phyloP scores from a whole-genome alignment of 2,888 invertebrate genomes.

The Cylindroiulus punctatus region DNA sequence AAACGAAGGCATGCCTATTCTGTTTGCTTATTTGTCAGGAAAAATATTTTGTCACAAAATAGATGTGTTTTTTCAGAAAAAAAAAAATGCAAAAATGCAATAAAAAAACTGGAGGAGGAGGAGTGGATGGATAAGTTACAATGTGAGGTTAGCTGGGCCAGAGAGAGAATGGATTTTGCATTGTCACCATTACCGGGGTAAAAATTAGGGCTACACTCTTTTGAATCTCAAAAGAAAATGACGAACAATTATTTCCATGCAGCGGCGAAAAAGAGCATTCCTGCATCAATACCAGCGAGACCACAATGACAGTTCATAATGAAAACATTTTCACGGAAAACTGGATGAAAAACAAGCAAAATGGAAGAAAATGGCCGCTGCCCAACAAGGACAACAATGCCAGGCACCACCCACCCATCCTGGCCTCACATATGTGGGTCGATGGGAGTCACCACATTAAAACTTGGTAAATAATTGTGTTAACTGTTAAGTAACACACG shows the following conservation, averaged over 20 bases:
- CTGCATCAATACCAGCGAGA: conserved; percentile 1
- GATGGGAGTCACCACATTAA: neutral
- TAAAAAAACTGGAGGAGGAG: conserved; percentile 12
- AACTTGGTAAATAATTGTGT: neutral
- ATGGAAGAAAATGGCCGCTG: neutral
- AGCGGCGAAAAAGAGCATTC: neutral
- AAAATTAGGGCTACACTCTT: conserved; percentile 34
- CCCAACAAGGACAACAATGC: neutral
- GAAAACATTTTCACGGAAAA: conserved; percentile 39
- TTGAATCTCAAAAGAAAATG: conserved; percentile 30
- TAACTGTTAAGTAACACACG: neutral
- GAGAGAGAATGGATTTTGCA: conserved; percentile 11
- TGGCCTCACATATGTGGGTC: neutral
- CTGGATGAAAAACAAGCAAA: neutral
- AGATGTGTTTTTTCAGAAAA: conserved; percentile 25
- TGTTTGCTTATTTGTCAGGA: conserved; percentile 45
- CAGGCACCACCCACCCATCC: neutral
- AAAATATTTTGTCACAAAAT: conserved; percentile 47
- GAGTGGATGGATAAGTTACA: conserved; percentile 45
- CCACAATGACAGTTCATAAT: conserved; percentile 30
- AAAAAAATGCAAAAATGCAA: neutral
- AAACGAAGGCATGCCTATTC: conserved; percentile 18
- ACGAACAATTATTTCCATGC: neutral
- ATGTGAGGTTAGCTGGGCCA: conserved; percentile 13
- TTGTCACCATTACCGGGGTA: conserved; percentile 31